phyloP scores from a whole-genome alignment of 2,888 invertebrate species.

The Oscheius sp. region DNA sequence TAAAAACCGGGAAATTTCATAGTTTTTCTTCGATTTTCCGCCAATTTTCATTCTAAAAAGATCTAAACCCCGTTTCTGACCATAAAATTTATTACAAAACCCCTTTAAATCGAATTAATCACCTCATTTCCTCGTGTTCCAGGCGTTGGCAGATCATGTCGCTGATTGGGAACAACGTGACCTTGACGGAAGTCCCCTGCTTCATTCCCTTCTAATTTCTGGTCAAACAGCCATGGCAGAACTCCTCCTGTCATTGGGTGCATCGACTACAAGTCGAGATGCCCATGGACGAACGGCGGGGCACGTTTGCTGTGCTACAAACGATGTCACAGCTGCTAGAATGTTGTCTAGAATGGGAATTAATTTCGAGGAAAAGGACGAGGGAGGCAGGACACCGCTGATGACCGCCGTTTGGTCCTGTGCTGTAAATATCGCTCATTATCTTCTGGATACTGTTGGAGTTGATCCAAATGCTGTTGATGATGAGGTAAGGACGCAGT shows the following conservation, averaged over 20 bases:
- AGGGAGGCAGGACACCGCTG: conserved; percentile 55
- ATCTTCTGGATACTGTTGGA: conserved; percentile 46
- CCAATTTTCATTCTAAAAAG: too few relatives aligned
- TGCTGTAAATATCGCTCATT: conserved; percentile 44
- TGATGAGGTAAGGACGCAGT: conserved; percentile 43
- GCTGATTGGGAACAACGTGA: conserved; percentile 52
- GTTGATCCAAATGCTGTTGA: conserved; percentile 58
- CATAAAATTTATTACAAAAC: too few relatives aligned
- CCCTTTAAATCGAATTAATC: too few relatives aligned
- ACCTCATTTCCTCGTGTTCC: background rate
- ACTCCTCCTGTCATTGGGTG: conserved; percentile 76
- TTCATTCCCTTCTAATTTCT: conserved; percentile 52
- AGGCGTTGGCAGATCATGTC: conserved; percentile 39
- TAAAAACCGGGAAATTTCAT: too few relatives aligned
- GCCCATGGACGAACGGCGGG: conserved; percentile 77
- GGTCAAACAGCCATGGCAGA: conserved; percentile 82
- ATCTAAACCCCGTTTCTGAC: too few relatives aligned
- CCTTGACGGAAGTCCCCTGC: conserved; percentile 54
- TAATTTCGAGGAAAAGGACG: conserved; percentile 48
- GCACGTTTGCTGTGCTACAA: conserved; percentile 79
- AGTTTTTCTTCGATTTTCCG: too few relatives aligned
- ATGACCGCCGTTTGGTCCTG: conserved; percentile 60
- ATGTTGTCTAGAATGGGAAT: conserved; percentile 48
- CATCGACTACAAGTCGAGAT: conserved; percentile 75
- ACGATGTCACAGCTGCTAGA: conserved; percentile 52